Evolutionary conservation across 2,888 invertebrate species (phyloP), one percentile per base, ranked within the genome.

Genomic region (Argyresthia albistria): DNA sequence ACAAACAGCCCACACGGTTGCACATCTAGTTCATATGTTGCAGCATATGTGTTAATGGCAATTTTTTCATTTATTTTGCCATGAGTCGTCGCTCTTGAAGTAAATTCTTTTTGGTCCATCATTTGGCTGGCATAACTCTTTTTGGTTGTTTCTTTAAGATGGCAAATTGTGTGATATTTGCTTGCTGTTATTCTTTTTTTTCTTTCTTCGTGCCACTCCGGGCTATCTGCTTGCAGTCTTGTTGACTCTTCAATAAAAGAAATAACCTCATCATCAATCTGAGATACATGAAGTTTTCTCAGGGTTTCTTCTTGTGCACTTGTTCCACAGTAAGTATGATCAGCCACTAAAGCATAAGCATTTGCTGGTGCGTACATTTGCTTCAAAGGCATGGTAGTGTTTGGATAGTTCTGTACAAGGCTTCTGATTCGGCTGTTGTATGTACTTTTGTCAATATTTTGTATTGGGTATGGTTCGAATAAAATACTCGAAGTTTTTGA

Each of bases 301-400:
- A 48, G 48, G 11, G 35, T 12, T 48, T 48, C 14, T 9, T 35
- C 8, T 6, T 11, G 9, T 48, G 36, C n/a, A n/a, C 35, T 36
- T n/a, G 15, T 36, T 51, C 10, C 55, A 43, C 7, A 43, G 43
- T 54, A 52, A 16, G 25, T n/a, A 42, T 56, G 54, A 36, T 56
- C 55, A 14, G 12, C 11, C 39, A 46, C 50, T 35, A 54, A 39
- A n/a, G 43, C 54, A 54, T 54, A 43, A 9, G 54, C 53, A 43
- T 55, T 55, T 12, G 53, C 55, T 16, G 55, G 55, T 39, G 51
- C 48, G 51, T 53, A 55, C 14, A 45, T 10, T 16, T 55, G 55
- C 43, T 48, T 51, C 35, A 55, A 25, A 35, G 55, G 53, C 55
- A 55, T 55, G 6, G 36, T 25, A 11, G 36, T 37, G 4, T 49